Base-by-base conservation (phyloP, 2,113 vertebrate genomes). In the Jacana jacana region DNA sequence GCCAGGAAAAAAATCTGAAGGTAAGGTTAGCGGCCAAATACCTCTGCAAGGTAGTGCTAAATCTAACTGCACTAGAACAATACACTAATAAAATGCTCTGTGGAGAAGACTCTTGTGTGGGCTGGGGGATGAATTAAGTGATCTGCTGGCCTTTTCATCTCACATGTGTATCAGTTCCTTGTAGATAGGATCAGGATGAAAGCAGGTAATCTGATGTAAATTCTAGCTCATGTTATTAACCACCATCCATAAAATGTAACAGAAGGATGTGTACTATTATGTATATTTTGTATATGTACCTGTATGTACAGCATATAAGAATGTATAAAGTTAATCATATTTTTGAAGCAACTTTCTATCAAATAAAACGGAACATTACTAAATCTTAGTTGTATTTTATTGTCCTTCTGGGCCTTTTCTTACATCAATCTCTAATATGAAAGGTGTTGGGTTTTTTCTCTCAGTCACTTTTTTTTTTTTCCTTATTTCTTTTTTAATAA, bases 311-410 rank as follows among this genome's bases (percentile, higher is more conserved):
- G 93, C 77, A 72, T 92, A 87, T 86, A 68, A 88, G 61, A 93
- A 76, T 96, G 92, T 97, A 94, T 87, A 96, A 89, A 95, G 15
- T 25, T 95, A 89, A 87, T 69, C 48, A 72, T 97, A 96, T 97
- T 97, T 96, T 97, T 96, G 49, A 97, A 93, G 37, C 3, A 0
- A 84, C 83, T 97, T 96, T 97, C 80, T 97, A 96, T 81, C 77
- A 94, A 96, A 96, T 96, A 97, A 96, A 97, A 92, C 33, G 13
- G 84, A 95, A 79, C 22, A 39, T 86, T 93, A 91, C 46, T 95
- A 87, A 5, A 4, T 82, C 44, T 95, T 88, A 30, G 19, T 79
- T 81, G 23, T 88, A 4, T 55, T 89, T 88, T 81, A 33, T 40
- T 77, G 57, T 75, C 31, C 37, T 84, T 73, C 46, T 73, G 24